These are phyloP conservation scores for Bombyx mori DNA, from an alignment of 1,140 invertebrate species.

Conservation along the genomic window ASM3026992v2 NC_085119.1:4355001-4355500, in stretches of 20 bases:
- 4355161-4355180: slow-evolving; percentile 38
- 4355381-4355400: no score
- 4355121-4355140: slow-evolving; percentile 40
- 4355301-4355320: slow-evolving; percentile 54
- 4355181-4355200: slow-evolving; percentile 29
- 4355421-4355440: no score
- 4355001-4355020: slow-evolving; percentile 25
- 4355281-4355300: slow-evolving; percentile 50
- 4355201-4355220: slow-evolving; percentile 30
- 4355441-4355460: no score
- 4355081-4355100: slow-evolving; percentile 33
- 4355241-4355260: slow-evolving; percentile 36
- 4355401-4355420: no score
- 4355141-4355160: slow-evolving; percentile 35
- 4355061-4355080: slow-evolving; percentile 35
- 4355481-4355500: no score
- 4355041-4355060: slow-evolving; percentile 36
- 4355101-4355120: slow-evolving; percentile 36
- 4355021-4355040: slow-evolving; percentile 29
- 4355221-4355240: slow-evolving; percentile 32
- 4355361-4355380: no score
- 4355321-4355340: slow-evolving; percentile 53
- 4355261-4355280: slow-evolving; percentile 33
- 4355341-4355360: slow-evolving; percentile 28
- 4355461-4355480: no score